Percentiles rank a stretch among this genome's conserved stretches.
Conservation (phyloP, 1,140 invertebrate species). For the Dryas iulia region DNA sequence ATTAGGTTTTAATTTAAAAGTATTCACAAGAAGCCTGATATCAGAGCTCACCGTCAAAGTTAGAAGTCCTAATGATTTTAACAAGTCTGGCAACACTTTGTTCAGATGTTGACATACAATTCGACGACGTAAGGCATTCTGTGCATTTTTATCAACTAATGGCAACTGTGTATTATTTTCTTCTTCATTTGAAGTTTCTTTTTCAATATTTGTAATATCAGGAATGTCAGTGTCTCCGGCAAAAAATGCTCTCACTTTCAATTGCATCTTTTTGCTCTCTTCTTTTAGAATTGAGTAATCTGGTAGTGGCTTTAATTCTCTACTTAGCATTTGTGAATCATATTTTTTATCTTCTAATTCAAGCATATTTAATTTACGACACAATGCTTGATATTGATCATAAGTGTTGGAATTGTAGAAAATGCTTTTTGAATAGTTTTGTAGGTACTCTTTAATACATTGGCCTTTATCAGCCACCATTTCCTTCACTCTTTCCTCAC, state of each 20-base stretch:
- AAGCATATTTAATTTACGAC: conserved; percentile 79
- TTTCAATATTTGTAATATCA: conserved; percentile 39
- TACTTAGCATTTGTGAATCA: conserved; percentile 62
- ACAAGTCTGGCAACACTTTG: conserved; percentile 75
- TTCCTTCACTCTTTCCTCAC: conserved; percentile 80
- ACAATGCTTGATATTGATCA: conserved; percentile 80
- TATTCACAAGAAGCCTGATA: conserved; percentile 78
- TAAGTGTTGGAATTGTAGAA: conserved; percentile 69
- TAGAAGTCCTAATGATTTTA: conserved; percentile 61
- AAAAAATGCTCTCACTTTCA: conserved; percentile 81
- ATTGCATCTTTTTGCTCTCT: conserved; percentile 79
- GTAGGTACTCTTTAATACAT: conserved; percentile 78
- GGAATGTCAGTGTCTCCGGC: conserved; percentile 65
- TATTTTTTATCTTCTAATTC: conserved; percentile 80
- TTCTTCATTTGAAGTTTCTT: conserved; percentile 38
- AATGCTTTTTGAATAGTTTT: conserved; percentile 69
- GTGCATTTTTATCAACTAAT: conserved; percentile 80
- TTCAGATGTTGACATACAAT: conserved; percentile 81
- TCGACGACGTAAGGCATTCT: conserved; percentile 80
- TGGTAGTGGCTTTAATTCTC: conserved; percentile 80
- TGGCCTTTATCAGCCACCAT: conserved; percentile 80
- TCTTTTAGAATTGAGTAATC: conserved; percentile 81
- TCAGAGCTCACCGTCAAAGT: conserved; percentile 67
- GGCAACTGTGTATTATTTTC: conserved; percentile 71
- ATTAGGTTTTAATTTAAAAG: conserved; percentile 81